These are phyloP conservation scores for Acanthococcus lagerstroemiae DNA, from an alignment of 2,888 invertebrate species.

Conservation along the genomic window DNA sequence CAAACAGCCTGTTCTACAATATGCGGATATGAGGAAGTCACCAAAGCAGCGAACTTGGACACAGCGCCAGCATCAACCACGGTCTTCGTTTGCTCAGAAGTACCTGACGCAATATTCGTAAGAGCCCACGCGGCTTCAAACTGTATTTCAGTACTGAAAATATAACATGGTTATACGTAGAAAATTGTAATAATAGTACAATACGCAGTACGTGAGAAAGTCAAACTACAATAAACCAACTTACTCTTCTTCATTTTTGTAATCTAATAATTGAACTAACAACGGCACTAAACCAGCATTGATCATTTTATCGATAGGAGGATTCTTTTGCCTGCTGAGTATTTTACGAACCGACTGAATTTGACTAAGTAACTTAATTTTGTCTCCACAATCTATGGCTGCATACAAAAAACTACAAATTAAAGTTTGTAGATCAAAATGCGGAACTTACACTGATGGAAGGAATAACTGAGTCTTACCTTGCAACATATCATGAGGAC, in stretches of 20 bases:
- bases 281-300: constrained; percentile 85
- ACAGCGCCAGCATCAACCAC: constrained; percentile 82
- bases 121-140: constrained; percentile 97
- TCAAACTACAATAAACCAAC: constrained; percentile 13
- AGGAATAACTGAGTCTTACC: not conserved
- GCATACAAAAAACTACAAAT: not conserved
- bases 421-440: no score
- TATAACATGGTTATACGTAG: not conserved
- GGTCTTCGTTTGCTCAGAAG: constrained; percentile 76
- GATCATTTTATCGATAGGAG: constrained; percentile 94
- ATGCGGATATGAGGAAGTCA: constrained; percentile 55
- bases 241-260: constrained; percentile 34
- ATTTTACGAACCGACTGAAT: constrained; percentile 77
- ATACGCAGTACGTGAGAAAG: not conserved
- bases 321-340: constrained; percentile 87
- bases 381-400: constrained; percentile 43
- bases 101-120: constrained; percentile 94
- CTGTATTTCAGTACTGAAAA: constrained; percentile 58
- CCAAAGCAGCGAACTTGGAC: constrained; percentile 63
- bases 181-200: no score
- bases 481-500: constrained; percentile 10
- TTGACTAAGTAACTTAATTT: constrained; percentile 53
- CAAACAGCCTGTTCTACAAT: constrained; percentile 90
- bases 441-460: no score
- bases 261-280: constrained; percentile 73